A percentile compares a stretch with the other conserved stretches of the same genome.
phyloP scores from a whole-genome alignment of 1,140 invertebrate species.

The Stenopsyche tienmushanensis region DNA sequence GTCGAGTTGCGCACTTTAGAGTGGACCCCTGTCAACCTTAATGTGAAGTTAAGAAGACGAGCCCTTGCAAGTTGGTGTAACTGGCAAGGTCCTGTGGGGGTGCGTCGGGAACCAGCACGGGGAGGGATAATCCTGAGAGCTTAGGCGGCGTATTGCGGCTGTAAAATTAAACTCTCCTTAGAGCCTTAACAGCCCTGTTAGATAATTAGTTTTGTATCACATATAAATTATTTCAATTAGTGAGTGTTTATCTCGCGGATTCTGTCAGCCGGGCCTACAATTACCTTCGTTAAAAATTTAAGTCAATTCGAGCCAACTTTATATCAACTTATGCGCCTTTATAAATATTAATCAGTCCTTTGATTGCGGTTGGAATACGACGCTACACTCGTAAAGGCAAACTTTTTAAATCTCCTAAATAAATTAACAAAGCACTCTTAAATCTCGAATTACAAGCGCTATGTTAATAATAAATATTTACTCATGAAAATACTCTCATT shows the following conservation, averaged over 20 bases:
- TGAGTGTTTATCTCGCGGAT: background rate
- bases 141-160: slow-evolving; percentile 9
- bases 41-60: slow-evolving; percentile 26
- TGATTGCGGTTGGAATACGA: too few species aligned
- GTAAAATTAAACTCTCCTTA: slow-evolving; percentile 13
- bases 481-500: too few species aligned
- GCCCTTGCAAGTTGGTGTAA: background rate
- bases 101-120: too few species aligned
- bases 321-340: too few species aligned
- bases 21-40: slow-evolving; percentile 27
- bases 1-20: slow-evolving; percentile 12
- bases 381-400: too few species aligned
- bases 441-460: too few species aligned
- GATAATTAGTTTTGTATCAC: slow-evolving; percentile 14
- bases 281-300: too few species aligned
- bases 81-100: background rate
- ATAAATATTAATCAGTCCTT: too few species aligned
- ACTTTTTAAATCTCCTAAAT: too few species aligned
- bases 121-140: slow-evolving; percentile 4
- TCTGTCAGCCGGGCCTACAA: background rate
- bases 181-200: background rate
- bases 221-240: slow-evolving; percentile 3
- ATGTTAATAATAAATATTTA: too few species aligned
- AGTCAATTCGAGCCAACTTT: too few species aligned
- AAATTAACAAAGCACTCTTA: too few species aligned